These are phyloP conservation scores for Timandra comae DNA, from an alignment of 2,888 invertebrate species.

Conservation along the genomic window DNA sequence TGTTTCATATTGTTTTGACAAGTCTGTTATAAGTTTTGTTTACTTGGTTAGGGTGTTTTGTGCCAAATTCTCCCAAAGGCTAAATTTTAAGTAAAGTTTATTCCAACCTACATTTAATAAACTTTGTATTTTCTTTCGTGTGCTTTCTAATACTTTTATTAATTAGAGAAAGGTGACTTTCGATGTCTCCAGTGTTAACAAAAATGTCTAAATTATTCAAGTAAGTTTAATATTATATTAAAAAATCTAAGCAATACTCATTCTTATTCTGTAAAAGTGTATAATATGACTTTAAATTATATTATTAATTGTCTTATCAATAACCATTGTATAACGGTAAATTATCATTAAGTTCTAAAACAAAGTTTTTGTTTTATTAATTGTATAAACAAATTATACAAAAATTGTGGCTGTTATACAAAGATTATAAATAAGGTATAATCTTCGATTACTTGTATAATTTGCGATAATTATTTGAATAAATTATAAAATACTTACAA, in stretches of 20 bases:
- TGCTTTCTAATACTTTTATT: conserved; percentile 15
- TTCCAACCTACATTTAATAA: too few relatives aligned
- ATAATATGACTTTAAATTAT: conserved; percentile 14
- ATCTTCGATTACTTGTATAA: too few relatives aligned
- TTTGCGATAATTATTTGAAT: background rate
- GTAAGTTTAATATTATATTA: conserved; percentile 41
- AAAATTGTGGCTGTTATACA: too few relatives aligned
- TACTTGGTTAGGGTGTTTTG: background rate
- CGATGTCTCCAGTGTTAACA: too few relatives aligned
- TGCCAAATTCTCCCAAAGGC: too few relatives aligned
- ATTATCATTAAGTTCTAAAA: too few relatives aligned
- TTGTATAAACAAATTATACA: background rate
- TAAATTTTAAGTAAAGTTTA: too few relatives aligned
- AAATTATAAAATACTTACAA: conserved; percentile 10
- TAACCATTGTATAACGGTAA: too few relatives aligned
- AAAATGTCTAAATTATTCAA: too few relatives aligned
- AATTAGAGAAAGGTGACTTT: conserved; percentile 38
- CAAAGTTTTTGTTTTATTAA: too few relatives aligned
- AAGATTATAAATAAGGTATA: too few relatives aligned
- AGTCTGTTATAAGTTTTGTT: conserved; percentile 2
- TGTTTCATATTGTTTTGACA: too few relatives aligned
- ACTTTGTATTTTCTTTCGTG: conserved; percentile 11
- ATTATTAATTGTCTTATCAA: conserved; percentile 13
- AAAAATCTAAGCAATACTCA: conserved; percentile 61
- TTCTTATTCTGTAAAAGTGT: conserved; percentile 5